phyloP scores from a whole-genome alignment of 2,797 vertebrate species.

The Lepilemur ruficaudatus region DNA sequence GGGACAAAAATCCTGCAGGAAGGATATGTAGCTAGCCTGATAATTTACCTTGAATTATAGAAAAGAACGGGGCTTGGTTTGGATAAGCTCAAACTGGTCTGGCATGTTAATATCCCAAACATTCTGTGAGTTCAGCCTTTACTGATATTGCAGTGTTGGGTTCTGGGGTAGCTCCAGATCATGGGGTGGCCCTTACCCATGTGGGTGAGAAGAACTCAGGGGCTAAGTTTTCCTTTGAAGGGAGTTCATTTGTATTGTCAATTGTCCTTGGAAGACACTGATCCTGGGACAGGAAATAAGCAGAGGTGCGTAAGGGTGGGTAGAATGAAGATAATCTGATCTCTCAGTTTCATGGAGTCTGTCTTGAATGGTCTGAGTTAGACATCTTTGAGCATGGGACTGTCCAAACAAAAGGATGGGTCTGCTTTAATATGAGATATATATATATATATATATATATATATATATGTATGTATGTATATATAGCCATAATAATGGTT shows the following conservation, averaged over 20 bases:
- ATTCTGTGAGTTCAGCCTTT: not conserved
- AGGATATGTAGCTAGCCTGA: not conserved
- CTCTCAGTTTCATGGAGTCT: not conserved
- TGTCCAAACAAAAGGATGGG: not conserved
- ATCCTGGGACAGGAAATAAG: not conserved
- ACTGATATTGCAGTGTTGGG: not conserved
- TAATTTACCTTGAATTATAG: not conserved
- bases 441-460: no score
- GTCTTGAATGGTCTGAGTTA: not conserved
- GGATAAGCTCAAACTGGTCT: not conserved
- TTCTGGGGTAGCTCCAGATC: not conserved
- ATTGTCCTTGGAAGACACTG: not conserved
- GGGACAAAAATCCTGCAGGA: not conserved
- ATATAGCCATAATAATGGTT: not conserved
- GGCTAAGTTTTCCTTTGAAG: not conserved
- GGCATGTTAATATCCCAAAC: not conserved
- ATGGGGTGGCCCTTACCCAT: not conserved
- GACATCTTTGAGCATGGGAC: not conserved
- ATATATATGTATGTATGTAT: no score
- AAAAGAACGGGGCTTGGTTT: not conserved
- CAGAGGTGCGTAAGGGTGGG: not conserved
- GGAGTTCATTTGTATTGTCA: not conserved
- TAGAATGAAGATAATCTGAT: not conserved
- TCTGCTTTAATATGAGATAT: not conserved
- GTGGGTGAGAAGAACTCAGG: not conserved